A percentile compares a stretch with the other conserved stretches of the same genome.
phyloP scores from a whole-genome alignment of 2,797 vertebrate genomes.

The Numenius phaeopus region DNA sequence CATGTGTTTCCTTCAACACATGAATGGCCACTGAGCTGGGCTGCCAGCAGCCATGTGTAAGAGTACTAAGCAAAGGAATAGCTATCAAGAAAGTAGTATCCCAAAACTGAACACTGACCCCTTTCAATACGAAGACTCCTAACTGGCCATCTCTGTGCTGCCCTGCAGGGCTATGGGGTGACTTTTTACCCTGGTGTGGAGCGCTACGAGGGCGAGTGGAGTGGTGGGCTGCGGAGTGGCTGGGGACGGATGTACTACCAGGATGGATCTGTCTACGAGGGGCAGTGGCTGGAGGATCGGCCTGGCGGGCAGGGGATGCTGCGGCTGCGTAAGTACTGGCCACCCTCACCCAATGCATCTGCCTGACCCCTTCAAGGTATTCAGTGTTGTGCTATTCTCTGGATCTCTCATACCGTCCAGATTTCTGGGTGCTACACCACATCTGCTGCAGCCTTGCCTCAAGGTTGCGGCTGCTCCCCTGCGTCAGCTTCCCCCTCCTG shows the following conservation, averaged over 20 bases:
- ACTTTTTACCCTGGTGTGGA: slow-evolving; percentile 78
- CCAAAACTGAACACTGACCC: background rate
- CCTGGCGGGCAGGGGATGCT: slow-evolving; percentile 85
- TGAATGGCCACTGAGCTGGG: background rate
- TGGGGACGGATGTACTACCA: slow-evolving; percentile 89
- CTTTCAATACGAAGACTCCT: background rate
- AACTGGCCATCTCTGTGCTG: background rate
- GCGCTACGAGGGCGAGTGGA: slow-evolving; percentile 92
- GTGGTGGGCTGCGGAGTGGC: slow-evolving; percentile 80
- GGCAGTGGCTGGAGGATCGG: slow-evolving; percentile 87
- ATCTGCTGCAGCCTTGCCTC: background rate
- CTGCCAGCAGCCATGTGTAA: background rate
- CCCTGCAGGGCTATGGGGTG: slow-evolving; percentile 85
- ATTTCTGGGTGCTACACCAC: background rate
- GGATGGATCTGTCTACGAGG: slow-evolving; percentile 88
- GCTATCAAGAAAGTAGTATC: background rate
- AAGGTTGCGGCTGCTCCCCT: background rate
- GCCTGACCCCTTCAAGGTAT: background rate
- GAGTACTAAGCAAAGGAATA: background rate
- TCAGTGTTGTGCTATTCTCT: background rate
- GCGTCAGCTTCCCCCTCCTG: background rate
- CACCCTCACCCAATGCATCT: accelerated
- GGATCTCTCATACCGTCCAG: accelerated
- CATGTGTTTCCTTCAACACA: background rate
- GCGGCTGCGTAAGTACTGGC: slow-evolving; percentile 77